Conservation (phyloP, 2,113 vertebrate species). For the Eptesicus fuscus region DNA sequence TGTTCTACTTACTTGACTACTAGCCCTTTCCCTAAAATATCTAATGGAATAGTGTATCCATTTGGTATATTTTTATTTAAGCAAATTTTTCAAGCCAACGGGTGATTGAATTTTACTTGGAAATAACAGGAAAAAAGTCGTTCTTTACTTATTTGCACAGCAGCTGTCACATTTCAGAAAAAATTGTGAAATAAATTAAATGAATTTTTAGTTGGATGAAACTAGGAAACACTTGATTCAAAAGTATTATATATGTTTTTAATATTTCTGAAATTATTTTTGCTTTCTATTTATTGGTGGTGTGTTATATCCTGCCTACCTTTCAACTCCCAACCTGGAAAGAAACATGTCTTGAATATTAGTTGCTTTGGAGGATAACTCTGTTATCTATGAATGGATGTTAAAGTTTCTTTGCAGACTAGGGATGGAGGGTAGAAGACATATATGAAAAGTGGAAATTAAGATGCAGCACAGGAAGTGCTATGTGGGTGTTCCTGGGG, state of each 20-base stretch:
- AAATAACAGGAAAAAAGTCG: neutral
- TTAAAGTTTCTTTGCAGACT: neutral
- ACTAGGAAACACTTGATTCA: neutral
- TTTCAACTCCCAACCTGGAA: neutral
- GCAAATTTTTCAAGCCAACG: neutral
- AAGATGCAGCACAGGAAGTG: neutral
- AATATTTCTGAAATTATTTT: slow-evolving; percentile 34
- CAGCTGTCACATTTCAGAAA: neutral
- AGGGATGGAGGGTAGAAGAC: neutral
- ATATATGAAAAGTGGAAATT: neutral
- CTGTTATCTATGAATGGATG: neutral
- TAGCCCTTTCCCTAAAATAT: neutral
- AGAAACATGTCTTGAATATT: neutral
- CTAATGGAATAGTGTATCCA: neutral
- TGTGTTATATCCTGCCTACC: neutral
- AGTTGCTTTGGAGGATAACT: neutral
- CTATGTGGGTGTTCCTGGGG: neutral
- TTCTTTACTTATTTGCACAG: neutral
- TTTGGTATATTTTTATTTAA: neutral
- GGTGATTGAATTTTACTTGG: neutral
- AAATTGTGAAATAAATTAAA: slow-evolving; percentile 7
- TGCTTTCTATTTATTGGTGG: neutral
- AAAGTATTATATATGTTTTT: slow-evolving; percentile 23
- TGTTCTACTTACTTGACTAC: neutral
- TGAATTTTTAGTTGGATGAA: neutral